These are phyloP conservation scores for Nipponacmea schrenckii DNA, from an alignment of 2,888 invertebrate genomes.

Conservation along the genomic window DNA sequence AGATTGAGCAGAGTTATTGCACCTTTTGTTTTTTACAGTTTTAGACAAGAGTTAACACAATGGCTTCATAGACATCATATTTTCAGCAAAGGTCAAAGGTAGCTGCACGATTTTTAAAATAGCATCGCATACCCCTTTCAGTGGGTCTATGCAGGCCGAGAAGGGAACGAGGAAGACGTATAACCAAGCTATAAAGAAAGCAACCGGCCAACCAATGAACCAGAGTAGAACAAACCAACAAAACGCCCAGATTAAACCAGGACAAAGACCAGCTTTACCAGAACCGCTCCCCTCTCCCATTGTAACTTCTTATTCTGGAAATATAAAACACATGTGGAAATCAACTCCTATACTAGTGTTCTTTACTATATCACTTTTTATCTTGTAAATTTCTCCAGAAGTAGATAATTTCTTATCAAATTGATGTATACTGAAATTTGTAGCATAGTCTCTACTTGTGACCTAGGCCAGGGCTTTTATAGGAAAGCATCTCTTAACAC, in stretches of 20 bases:
- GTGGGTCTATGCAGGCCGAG: slow-evolving; percentile 52
- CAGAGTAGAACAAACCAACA: slow-evolving; percentile 64
- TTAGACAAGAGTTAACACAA: slow-evolving; percentile 37
- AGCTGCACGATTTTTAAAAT: slow-evolving; percentile 61
- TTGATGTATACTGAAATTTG: too few relatives aligned
- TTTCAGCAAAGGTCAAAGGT: slow-evolving; percentile 60
- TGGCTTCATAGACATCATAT: slow-evolving; percentile 63
- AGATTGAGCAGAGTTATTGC: too few relatives aligned
- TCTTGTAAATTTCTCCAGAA: too few relatives aligned
- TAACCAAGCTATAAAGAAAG: slow-evolving; percentile 60
- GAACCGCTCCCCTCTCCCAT: slow-evolving; percentile 44
- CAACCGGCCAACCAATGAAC: slow-evolving; percentile 64
- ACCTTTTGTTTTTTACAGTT: too few relatives aligned
- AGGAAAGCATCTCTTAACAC: too few relatives aligned
- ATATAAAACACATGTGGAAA: too few relatives aligned
- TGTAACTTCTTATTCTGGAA: too few relatives aligned
- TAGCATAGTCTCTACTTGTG: too few relatives aligned
- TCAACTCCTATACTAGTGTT: too few relatives aligned
- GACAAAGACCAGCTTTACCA: slow-evolving; percentile 42
- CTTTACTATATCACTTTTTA: too few relatives aligned
- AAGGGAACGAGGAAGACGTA: slow-evolving; percentile 66
- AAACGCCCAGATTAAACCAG: slow-evolving; percentile 58
- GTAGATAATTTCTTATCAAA: too few relatives aligned
- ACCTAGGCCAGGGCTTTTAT: too few relatives aligned
- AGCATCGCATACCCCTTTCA: slow-evolving; percentile 58